Evolutionary conservation across 1,140 invertebrate genomes (phyloP), one percentile per base, ranked within the genome.

Genomic region (Pinna nobilis): DNA sequence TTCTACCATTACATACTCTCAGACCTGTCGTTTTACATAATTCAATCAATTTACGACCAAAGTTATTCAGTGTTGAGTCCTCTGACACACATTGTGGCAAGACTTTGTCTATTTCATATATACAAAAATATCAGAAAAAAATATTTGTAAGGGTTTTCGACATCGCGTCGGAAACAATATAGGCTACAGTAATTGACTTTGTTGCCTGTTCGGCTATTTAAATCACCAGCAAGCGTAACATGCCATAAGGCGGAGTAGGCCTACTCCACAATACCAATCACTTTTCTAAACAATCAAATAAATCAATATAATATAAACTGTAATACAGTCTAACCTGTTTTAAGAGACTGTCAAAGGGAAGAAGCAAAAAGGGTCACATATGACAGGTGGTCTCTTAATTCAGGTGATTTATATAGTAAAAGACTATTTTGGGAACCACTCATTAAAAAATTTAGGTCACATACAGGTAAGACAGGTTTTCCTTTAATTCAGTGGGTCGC

Each of bases 101-200:
- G 25, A 15, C 7, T 25, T 20, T 20, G 35, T 68, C 65, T 11
- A 50, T 20, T 20, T 13, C 20, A n/a, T n/a, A 68, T 66, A 66
- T 7, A 9, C 23, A 49, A 44, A 6, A 50, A 13, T 5, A 50
- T 66, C 32, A 9, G 28, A 20, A 30, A 32, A 28, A 60, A 44
- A 11, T 11, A 11, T n/a, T 44, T 11, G n/a, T 44, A 44, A 44
- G 9, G 39, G 39, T 44, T 44, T 44, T 44, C 28, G 11, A 30
- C n/a, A 23, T 50, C 5, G 5, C 6, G 28, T 66, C 64, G 32
- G n/a, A 30, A 5, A 15, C 23, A 25, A 66, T 49, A 66, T 9
- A 66, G 50, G 49, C 64, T 9, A 13, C 5, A n/a, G n/a, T n/a
- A n/a, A n/a, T n/a, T n/a, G n/a, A n/a, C n/a, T 50, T 51, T 66